Evolutionary conservation across 92 coral and sea anemone genomes (phyloP), one percentile per base, ranked within the genome.

Genomic region (Heliopora coerulea): DNA sequence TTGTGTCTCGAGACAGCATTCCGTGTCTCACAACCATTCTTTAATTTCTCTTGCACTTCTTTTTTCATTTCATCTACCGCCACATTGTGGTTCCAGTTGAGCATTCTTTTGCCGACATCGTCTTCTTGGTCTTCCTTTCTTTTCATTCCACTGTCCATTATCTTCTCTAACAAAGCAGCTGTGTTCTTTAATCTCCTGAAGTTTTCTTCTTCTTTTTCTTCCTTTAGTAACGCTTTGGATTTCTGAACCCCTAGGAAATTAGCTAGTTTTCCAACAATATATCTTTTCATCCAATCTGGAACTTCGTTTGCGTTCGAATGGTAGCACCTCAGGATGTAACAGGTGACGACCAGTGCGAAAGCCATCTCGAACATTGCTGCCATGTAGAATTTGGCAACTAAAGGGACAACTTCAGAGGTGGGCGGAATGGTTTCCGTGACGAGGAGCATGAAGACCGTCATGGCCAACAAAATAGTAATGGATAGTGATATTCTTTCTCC

Each of bases 351-450:
- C 1, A 95, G 89, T 10, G 95, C 99, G 0, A 90, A 42, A 0
- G 99, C 99, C 90, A 90, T 95, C 66, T 95, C 99, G 34, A 80
- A 81, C 99, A 95, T 89, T 6, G 91, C 99, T 8, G 99, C 93
- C 99, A 95, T 95, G 89, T 95, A 95, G 85, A 95, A 90, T 73
- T 95, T 95, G 46, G 95, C 99, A 9, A 95, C 84, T 14, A 95
- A 90, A 4, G 99, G 99, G 5, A 95, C 79, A 1, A 87, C 91
- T 64, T 95, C 99, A 10, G 99, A 95, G 0, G 99, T 87, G 17
- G 99, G 99, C 11, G 99, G 99, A 60, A 95, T 95, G 8, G 96
- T 90, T 72, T 95, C 99, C 13, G 99, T 96, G 37, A 95, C 99
- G n/a, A 95, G 88, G 63, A 95, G 58, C 99, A 95, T 95, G 79